These are phyloP conservation scores for Mechanitis mazaeus DNA, from an alignment of 2,888 invertebrate species.

Conservation along the genomic window DNA sequence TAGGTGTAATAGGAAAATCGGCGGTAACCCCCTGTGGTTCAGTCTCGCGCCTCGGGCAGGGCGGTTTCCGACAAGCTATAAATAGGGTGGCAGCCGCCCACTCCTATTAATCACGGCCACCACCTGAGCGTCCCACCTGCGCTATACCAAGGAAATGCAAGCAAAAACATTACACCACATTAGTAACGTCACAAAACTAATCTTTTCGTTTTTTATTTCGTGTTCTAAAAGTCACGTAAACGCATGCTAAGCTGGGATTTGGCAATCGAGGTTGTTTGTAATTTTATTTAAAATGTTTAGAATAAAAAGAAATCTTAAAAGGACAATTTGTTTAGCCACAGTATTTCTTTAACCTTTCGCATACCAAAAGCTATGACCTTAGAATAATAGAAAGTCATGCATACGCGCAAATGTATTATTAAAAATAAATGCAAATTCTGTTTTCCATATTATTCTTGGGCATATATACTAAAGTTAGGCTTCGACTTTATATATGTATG, in stretches of 20 bases:
- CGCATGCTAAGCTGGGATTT: constrained; percentile 24
- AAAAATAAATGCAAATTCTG: too few species aligned
- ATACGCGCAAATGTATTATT: too few species aligned
- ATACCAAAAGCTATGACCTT: not conserved
- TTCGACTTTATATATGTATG: too few species aligned
- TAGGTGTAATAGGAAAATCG: constrained; percentile 35
- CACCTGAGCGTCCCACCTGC: constrained; percentile 55
- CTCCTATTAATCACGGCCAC: constrained; percentile 62
- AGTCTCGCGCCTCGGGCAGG: constrained; percentile 43
- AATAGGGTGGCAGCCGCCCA: constrained; percentile 50
- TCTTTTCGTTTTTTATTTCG: constrained; percentile 29
- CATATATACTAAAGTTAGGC: too few species aligned
- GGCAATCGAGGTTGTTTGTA: not conserved
- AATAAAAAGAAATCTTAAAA: not conserved
- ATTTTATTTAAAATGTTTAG: not conserved
- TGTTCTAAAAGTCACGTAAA: constrained; percentile 23
- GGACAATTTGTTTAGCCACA: too few species aligned
- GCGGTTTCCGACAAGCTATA: constrained; percentile 55
- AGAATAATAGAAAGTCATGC: too few species aligned
- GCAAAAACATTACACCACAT: constrained; percentile 51
- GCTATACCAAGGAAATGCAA: constrained; percentile 39
- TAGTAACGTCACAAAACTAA: constrained; percentile 46
- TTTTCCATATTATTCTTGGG: too few species aligned
- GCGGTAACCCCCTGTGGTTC: constrained; percentile 46
- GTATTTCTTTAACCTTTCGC: not conserved